Evolutionary conservation across 2,888 invertebrate species (phyloP).

Genomic region (Cephonodes hylas): DNA sequence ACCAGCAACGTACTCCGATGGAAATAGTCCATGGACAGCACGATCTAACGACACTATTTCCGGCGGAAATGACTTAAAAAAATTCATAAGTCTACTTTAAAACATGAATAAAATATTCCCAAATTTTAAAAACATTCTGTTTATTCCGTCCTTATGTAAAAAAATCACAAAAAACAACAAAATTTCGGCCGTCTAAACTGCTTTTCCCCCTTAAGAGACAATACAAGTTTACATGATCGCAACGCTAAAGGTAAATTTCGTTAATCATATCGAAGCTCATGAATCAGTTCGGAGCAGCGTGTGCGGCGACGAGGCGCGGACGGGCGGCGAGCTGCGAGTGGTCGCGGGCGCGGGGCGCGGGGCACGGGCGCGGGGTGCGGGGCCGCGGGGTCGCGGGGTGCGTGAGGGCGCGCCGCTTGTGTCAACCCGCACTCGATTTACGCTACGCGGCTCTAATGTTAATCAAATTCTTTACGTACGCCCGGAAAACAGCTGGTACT

Average conservation of each 20-base stretch:
- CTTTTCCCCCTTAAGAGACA: too few species aligned
- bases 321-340: conserved; percentile 32
- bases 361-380: conserved; percentile 25
- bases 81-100: too few species aligned
- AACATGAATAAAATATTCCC: too few species aligned
- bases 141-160: too few species aligned
- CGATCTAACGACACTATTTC: too few species aligned
- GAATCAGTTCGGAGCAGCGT: conserved; percentile 36
- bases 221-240: conserved; percentile 7
- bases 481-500: conserved; percentile 85
- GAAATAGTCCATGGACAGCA: too few species aligned
- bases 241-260: conserved; percentile 14
- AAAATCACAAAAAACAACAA: too few species aligned
- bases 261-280: conserved; percentile 37
- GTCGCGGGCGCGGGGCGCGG: conserved; percentile 27
- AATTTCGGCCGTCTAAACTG: too few species aligned
- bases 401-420: conserved; percentile 37
- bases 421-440: conserved; percentile 47
- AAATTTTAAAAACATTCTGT: too few species aligned
- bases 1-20: too few species aligned
- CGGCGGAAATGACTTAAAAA: too few species aligned
- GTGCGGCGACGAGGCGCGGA: conserved; percentile 40
- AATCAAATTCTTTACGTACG: conserved; percentile 78
- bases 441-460: conserved; percentile 59
- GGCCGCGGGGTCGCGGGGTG: conserved; percentile 20